Percentiles rank a stretch among this genome's conserved stretches.
These are phyloP conservation scores for Hippocampus kuda DNA, from an alignment of 2,797 vertebrate species.

Conservation along the genomic window DNA sequence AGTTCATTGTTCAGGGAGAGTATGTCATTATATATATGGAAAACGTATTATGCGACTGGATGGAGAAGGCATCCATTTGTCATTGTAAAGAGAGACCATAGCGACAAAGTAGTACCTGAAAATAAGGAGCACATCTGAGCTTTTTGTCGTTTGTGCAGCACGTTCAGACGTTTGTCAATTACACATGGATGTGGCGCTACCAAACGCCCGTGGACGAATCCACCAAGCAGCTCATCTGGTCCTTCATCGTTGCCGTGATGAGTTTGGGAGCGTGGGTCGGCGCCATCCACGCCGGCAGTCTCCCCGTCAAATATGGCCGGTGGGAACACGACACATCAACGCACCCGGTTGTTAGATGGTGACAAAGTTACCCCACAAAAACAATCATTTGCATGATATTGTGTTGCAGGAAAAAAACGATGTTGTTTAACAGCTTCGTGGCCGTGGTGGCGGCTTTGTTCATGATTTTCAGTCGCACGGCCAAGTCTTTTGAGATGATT, in stretches of 20 bases:
- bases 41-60: too few relatives aligned
- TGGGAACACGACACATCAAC: constrained; percentile 32
- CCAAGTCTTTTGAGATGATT: constrained; percentile 73
- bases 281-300: constrained; percentile 56
- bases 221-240: constrained; percentile 64
- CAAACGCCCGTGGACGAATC: constrained; percentile 43
- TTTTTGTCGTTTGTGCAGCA: constrained; percentile 41
- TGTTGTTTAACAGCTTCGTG: constrained; percentile 63
- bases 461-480: constrained; percentile 60
- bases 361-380: neutral
- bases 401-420: constrained; percentile 64
- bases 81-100: too few relatives aligned
- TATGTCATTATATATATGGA: too few relatives aligned
- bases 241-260: constrained; percentile 64
- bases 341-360: neutral
- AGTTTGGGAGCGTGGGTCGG: constrained; percentile 64
- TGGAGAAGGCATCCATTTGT: too few relatives aligned
- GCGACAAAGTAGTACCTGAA: neutral
- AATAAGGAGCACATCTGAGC: neutral
- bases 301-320: constrained; percentile 67
- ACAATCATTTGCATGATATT: neutral
- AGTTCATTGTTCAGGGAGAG: too few relatives aligned
- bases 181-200: constrained; percentile 63
- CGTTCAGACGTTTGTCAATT: constrained; percentile 63
- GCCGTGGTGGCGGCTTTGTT: constrained; percentile 61